Conservation (phyloP, 30 jellyfish, hydroid and myxozoan species). For the Hydractinia symbiolongicarpus region DNA sequence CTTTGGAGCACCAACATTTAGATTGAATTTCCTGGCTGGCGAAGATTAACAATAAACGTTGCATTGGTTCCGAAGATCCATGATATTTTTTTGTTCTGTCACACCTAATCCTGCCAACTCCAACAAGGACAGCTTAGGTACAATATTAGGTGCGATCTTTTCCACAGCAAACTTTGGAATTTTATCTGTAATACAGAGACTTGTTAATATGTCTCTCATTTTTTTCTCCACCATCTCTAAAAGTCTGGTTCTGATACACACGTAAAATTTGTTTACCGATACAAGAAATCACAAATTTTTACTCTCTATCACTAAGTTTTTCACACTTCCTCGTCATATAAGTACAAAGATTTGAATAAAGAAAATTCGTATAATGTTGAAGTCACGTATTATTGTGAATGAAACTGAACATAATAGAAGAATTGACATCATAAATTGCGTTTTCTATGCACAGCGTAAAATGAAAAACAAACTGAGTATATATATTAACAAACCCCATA, state of each 20-base stretch:
- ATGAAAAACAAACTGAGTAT: neutral
- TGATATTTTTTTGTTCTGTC: slow-evolving; percentile 19
- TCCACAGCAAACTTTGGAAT: slow-evolving; percentile 25
- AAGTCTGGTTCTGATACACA: neutral
- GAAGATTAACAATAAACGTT: neutral
- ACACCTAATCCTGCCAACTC: slow-evolving; percentile 32
- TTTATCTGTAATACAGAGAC: slow-evolving; percentile 18
- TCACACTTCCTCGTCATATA: neutral
- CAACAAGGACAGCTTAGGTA: slow-evolving; percentile 30
- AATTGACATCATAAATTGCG: no score
- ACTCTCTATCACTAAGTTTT: neutral
- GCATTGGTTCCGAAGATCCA: slow-evolving; percentile 42
- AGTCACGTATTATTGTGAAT: no score
- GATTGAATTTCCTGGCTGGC: slow-evolving; percentile 15
- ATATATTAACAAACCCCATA: neutral
- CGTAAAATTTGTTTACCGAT: neutral
- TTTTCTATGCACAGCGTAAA: neutral
- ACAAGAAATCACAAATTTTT: neutral
- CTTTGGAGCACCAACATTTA: slow-evolving; percentile 47
- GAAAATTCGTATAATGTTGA: slow-evolving; percentile 2
- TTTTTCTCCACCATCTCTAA: neutral
- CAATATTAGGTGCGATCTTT: slow-evolving; percentile 38
- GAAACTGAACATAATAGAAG: no score
- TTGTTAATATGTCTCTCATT: slow-evolving; percentile 8
- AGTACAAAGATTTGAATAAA: neutral